These are phyloP conservation scores for Catocala sponsa DNA, from an alignment of 2,888 invertebrate genomes.

Conservation along the genomic window DNA sequence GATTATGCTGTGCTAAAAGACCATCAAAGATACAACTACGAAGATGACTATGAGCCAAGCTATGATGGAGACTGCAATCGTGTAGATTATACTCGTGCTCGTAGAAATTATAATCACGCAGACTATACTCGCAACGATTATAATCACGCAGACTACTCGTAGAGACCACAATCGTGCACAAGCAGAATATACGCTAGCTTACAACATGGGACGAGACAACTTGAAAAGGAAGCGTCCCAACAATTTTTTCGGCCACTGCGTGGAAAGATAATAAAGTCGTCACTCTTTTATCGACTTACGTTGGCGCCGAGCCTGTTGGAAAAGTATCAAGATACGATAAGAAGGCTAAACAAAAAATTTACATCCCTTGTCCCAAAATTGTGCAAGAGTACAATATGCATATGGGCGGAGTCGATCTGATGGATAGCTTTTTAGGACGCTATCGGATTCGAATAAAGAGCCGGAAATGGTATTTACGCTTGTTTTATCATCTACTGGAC, in stretches of 20 bases:
- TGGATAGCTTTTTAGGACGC: conserved; percentile 16
- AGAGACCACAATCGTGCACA: no score
- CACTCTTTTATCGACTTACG: conserved; percentile 45
- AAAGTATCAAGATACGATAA: conserved; percentile 1
- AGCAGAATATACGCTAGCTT: no score
- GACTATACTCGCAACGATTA: no score
- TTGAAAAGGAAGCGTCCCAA: no score
- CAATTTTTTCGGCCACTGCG: conserved; percentile 22
- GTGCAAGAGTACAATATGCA: conserved; percentile 11
- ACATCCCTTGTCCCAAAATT: conserved; percentile 9
- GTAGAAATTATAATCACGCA: no score
- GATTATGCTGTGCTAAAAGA: no score
- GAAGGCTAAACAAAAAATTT: background rate
- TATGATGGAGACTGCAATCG: no score
- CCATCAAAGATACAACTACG: no score
- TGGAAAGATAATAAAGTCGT: conserved; percentile 30
- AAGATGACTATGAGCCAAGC: no score
- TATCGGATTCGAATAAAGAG: conserved; percentile 27
- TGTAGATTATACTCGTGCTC: no score
- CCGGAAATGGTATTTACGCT: conserved; percentile 28
- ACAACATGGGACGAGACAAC: no score
- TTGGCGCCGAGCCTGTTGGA: conserved; percentile 47
- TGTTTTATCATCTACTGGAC: conserved; percentile 29
- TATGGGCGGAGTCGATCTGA: conserved; percentile 21
- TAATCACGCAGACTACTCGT: no score